These are phyloP conservation scores for Chionomys nivalis DNA, from an alignment of 2,113 vertebrate species.

Conservation along the genomic window DNA sequence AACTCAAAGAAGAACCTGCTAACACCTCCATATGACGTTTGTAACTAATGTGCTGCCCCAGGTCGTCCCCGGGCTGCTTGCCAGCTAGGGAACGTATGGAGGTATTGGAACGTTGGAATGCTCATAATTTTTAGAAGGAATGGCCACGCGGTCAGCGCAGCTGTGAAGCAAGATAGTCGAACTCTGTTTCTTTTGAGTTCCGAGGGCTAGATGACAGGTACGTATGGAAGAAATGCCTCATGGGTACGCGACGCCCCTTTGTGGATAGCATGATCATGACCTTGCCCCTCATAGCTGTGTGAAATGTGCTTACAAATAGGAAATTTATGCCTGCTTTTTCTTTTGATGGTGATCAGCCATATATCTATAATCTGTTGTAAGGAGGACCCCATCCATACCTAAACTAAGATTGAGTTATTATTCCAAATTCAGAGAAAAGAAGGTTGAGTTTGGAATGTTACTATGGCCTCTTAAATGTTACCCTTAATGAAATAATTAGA, in stretches of 20 bases:
- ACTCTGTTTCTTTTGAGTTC: not conserved
- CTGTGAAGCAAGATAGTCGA: not conserved
- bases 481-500: not conserved
- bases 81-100: not conserved
- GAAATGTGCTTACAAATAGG: not conserved
- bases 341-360: not conserved
- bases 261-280: not conserved
- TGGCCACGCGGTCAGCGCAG: accelerated
- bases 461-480: not conserved
- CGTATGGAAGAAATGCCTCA: not conserved
- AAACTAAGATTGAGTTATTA: constrained; percentile 16
- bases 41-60: not conserved
- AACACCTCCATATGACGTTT: not conserved
- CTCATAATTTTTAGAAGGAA: not conserved
- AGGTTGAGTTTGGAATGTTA: not conserved
- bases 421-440: not conserved
- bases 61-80: not conserved
- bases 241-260: not conserved
- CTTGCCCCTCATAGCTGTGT: not conserved
- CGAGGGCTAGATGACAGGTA: not conserved
- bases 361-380: not conserved
- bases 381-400: not conserved
- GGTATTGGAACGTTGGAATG: not conserved
- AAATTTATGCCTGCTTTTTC: not conserved
- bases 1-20: constrained; percentile 24